Conservation (phyloP, 2,888 invertebrate species). For the Melipona bicolor region DNA sequence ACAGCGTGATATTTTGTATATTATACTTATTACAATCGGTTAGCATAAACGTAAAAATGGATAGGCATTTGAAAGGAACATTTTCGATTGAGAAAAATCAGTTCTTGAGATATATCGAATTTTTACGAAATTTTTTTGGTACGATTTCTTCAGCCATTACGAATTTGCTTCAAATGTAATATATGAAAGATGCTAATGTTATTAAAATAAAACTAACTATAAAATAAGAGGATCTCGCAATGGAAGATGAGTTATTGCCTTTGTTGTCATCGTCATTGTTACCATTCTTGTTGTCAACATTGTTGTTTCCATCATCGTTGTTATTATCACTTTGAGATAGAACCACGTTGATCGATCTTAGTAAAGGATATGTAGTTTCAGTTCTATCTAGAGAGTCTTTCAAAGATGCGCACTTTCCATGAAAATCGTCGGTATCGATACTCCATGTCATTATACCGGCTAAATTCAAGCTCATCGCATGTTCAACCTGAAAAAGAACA, state of each 20-base stretch:
- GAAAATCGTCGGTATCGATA: slow-evolving; percentile 94
- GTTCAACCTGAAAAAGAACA: slow-evolving; percentile 67
- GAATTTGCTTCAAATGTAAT: slow-evolving; percentile 11
- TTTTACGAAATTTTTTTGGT: slow-evolving; percentile 21
- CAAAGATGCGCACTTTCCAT: slow-evolving; percentile 86
- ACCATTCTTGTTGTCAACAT: too few relatives aligned
- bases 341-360: slow-evolving; percentile 90
- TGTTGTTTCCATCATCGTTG: too few relatives aligned
- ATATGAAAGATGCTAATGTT: slow-evolving; percentile 4
- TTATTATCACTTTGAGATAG: slow-evolving; percentile 79
- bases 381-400: slow-evolving; percentile 65
- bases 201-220: slow-evolving; percentile 5
- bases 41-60: neutral
- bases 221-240: neutral
- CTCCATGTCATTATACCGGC: slow-evolving; percentile 96
- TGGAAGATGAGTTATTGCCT: neutral
- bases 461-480: slow-evolving; percentile 81
- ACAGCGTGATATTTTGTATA: neutral
- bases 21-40: neutral
- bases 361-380: slow-evolving; percentile 87
- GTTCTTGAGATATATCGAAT: neutral
- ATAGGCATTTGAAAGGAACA: slow-evolving; percentile 12
- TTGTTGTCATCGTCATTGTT: too few relatives aligned
- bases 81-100: slow-evolving; percentile 5
- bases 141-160: neutral